phyloP scores from a whole-genome alignment of 2,797 vertebrate species.

The Melanotaenia pygmaea region DNA sequence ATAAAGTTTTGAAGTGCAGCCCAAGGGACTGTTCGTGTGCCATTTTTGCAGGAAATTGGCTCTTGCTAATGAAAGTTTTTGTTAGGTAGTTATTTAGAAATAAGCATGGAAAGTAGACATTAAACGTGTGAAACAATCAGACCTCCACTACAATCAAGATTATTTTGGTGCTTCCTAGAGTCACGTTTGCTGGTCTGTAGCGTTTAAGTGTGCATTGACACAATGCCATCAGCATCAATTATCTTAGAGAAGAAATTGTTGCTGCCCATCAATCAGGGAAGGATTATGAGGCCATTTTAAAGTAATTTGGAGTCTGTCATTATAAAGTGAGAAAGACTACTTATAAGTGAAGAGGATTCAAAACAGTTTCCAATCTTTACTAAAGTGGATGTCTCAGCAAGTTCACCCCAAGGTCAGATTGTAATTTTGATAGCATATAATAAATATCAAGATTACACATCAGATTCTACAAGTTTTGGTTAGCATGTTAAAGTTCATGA shows the following conservation, averaged over 20 bases:
- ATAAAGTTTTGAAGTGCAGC: conserved; percentile 56
- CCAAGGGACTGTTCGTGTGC: conserved; percentile 46
- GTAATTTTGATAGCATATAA: not conserved
- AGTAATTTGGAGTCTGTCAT: not conserved
- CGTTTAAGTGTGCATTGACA: not conserved
- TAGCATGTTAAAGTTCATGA: not conserved
- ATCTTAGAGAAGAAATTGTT: not conserved
- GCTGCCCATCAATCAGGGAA: not conserved
- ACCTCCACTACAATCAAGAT: not conserved
- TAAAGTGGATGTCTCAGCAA: not conserved
- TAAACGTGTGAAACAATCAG: conserved; percentile 13
- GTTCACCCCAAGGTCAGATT: not conserved
- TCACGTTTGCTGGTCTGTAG: not conserved
- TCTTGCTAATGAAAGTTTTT: conserved; percentile 59
- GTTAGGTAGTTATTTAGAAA: conserved; percentile 45
- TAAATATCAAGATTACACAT: not conserved
- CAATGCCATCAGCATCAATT: not conserved
- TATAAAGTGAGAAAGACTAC: not conserved
- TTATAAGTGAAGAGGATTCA: not conserved
- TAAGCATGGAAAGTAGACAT: conserved; percentile 13
- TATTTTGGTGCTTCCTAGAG: not conserved
- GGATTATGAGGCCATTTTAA: not conserved
- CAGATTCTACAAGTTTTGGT: not conserved
- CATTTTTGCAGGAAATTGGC: conserved; percentile 58
- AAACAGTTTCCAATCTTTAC: not conserved